phyloP scores from a whole-genome alignment of 2,797 vertebrate species.

The Apogon talboti region DNA sequence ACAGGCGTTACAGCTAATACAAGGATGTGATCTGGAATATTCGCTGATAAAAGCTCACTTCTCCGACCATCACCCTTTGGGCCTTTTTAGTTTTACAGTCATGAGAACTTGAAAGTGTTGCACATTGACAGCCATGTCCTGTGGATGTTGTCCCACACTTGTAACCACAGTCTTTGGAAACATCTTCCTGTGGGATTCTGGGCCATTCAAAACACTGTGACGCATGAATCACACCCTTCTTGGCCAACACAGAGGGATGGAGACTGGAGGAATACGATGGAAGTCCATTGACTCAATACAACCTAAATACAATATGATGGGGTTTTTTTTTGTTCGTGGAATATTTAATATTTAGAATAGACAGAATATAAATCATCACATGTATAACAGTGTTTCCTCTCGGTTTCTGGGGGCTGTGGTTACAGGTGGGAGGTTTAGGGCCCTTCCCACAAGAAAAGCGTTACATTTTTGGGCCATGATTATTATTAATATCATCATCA shows the following conservation, averaged over 20 bases:
- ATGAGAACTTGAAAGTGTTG: conserved; percentile 21
- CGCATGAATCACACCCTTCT: conserved; percentile 39
- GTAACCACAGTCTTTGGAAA: conserved; percentile 56
- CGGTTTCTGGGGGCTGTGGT: too few species aligned
- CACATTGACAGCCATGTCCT: conserved; percentile 29
- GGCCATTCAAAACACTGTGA: conserved; percentile 61
- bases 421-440: too few species aligned
- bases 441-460: too few species aligned
- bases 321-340: too few species aligned
- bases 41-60: conserved; percentile 1
- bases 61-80: background rate
- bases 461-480: too few species aligned
- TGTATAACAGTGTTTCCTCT: too few species aligned
- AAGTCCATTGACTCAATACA: conserved; percentile 1
- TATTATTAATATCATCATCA: too few species aligned
- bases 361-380: too few species aligned
- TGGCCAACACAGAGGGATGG: background rate
- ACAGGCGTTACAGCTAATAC: background rate
- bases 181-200: conserved; percentile 57
- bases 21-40: background rate
- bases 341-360: too few species aligned
- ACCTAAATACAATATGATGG: too few species aligned
- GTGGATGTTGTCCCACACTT: conserved; percentile 33
- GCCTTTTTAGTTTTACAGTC: background rate
- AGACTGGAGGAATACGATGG: background rate